Percentiles rank a stretch among this genome's conserved stretches.
These are phyloP conservation scores for Harlomillsia oculata DNA, from an alignment of 1,140 invertebrate genomes.

Conservation along the genomic window DNA sequence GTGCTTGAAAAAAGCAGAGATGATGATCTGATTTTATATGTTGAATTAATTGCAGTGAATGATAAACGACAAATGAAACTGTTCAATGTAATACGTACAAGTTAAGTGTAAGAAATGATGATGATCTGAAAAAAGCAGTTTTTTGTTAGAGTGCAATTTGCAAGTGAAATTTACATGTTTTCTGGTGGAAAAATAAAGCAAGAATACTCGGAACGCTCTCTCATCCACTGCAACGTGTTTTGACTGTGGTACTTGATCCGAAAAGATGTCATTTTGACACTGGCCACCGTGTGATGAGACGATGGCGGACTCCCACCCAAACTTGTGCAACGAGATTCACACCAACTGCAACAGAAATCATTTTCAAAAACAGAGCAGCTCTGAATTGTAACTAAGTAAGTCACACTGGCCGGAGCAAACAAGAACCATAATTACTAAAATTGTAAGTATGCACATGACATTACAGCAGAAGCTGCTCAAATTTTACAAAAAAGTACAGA, in stretches of 20 bases:
- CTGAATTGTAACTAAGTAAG: neutral
- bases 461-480: too few relatives aligned
- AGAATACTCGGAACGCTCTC: conserved; percentile 74
- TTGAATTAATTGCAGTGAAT: neutral
- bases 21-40: neutral
- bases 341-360: conserved; percentile 22
- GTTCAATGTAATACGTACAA: neutral
- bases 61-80: conserved; percentile 1
- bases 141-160: neutral
- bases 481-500: too few relatives aligned
- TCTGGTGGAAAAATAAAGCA: conserved; percentile 75
- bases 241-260: conserved; percentile 34
- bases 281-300: conserved; percentile 24
- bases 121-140: neutral
- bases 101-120: too few relatives aligned
- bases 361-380: neutral
- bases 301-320: conserved; percentile 30
- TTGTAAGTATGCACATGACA: too few relatives aligned
- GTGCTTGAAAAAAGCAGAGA: neutral
- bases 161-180: conserved; percentile 53
- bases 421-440: neutral
- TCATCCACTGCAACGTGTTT: conserved; percentile 63
- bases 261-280: conserved; percentile 31
- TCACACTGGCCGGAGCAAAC: neutral
- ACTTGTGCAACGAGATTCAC: conserved; percentile 33